Evolutionary conservation across 1,140 invertebrate genomes (phyloP).

Genomic region (Drosophila athabasca): DNA sequence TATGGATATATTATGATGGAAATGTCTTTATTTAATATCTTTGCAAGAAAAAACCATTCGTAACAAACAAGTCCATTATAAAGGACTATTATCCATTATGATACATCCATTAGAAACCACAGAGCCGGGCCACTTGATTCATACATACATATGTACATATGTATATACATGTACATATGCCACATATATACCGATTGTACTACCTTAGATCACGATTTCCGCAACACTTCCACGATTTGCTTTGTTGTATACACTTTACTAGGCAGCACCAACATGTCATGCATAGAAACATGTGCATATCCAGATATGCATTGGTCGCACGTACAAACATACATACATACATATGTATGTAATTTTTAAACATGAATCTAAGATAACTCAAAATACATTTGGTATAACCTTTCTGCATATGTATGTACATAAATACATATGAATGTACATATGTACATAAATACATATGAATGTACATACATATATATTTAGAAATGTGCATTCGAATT

Average conservation of each 20-base stretch:
- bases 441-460: conserved; percentile 1
- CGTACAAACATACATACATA: neutral
- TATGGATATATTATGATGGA: neutral
- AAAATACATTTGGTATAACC: no score
- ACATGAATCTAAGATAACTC: no score
- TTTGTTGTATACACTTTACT: neutral
- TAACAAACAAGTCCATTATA: no score
- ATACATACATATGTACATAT: conserved; percentile 3
- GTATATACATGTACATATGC: conserved; percentile 4
- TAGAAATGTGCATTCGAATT: no score
- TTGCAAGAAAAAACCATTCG: no score
- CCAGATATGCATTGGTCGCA: neutral
- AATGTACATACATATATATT: no score
- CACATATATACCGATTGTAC: neutral
- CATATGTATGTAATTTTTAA: neutral
- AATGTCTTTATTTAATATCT: neutral
- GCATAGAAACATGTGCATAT: conserved; percentile 1
- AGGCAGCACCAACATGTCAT: neutral
- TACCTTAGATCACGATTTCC: neutral
- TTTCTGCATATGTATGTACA: neutral
- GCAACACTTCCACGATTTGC: no score
- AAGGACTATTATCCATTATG: neutral
- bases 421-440: neutral
- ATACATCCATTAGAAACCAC: neutral
- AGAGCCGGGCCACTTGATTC: no score